A percentile compares a stretch with the other conserved stretches of the same genome.
Evolutionary conservation across 2,113 vertebrate genomes (phyloP).

Genomic region (Sebastes schlegelii): DNA sequence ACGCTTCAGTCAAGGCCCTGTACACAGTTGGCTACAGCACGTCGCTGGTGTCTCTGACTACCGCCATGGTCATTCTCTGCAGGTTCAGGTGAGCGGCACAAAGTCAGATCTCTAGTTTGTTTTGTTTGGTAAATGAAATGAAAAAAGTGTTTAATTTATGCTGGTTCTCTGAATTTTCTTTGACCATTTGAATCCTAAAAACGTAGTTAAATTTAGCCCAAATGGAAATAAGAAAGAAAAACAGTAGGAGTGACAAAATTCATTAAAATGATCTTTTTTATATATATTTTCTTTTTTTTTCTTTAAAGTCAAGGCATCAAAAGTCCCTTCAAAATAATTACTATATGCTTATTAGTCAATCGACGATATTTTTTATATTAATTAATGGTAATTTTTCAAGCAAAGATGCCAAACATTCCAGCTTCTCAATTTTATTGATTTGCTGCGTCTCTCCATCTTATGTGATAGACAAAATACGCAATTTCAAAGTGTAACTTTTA

Average conservation of each 20-base stretch:
- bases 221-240: background rate
- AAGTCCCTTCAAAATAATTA: too few species aligned
- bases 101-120: background rate
- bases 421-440: too few species aligned
- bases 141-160: background rate
- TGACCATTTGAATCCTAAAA: background rate
- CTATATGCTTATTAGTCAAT: too few species aligned
- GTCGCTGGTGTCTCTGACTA: slow-evolving; percentile 95
- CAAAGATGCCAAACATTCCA: too few species aligned
- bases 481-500: too few species aligned
- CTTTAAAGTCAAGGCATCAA: too few species aligned
- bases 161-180: background rate
- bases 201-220: background rate
- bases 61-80: slow-evolving; percentile 97
- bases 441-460: too few species aligned
- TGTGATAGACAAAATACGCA: too few species aligned
- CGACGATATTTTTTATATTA: too few species aligned
- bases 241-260: background rate
- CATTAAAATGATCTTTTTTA: too few species aligned
- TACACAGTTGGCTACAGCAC: slow-evolving; percentile 99
- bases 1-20: slow-evolving; percentile 93
- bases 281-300: too few species aligned
- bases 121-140: background rate
- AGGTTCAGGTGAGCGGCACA: slow-evolving; percentile 92
- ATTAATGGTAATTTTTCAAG: too few species aligned